Evolutionary conservation across 1,140 invertebrate species (phyloP), one percentile per base, ranked within the genome.

Genomic region (Laupala kohalensis): DNA sequence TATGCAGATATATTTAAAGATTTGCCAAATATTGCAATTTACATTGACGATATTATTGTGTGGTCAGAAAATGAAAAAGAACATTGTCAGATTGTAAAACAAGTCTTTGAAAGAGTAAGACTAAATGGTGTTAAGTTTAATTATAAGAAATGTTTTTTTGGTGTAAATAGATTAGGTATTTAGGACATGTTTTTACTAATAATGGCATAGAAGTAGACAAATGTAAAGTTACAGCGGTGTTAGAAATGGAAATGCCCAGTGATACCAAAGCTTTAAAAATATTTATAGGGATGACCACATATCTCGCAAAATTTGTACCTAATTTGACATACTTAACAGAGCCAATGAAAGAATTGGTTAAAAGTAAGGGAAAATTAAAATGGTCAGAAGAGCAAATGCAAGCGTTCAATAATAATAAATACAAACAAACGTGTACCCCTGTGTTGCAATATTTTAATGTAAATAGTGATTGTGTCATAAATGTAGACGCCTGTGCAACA

Each of bases 111-210:
- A 19, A 73, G 72, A 67, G 71, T 75, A 67, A 65, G 69, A 72
- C 62, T 76, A 67, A 65, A 25, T 25, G 75, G 75, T 25, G 70
- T 79, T 23, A 79, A 74, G 72, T 73, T 78, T 26, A 79, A 78
- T 70, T 63, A 72, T 72, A 72, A 74, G 64, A 78, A 79, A 73
- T 77, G 74, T 74, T 28, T 75, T 37, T 76, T 77, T 69, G 68
- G 70, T 13, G 71, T 67, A 69, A 75, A 28, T 37, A 69, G 70
- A 72, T 77, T 25, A 76, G 74, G 69, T 82, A 78, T 72, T 71
- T 82, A 29, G 81, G 81, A 13, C 77, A 76, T 76, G 70, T 77
- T 19, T 77, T 83, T 19, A 71, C 78, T 68, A 75, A 76, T 67
- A 28, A 78, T 5, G 80, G 79, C 2, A 72, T 81, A 69, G 74